Percentiles rank a stretch among this genome's conserved stretches.
Evolutionary conservation across 2,888 invertebrate species (phyloP).

Genomic region (Diaprepes abbreviatus): DNA sequence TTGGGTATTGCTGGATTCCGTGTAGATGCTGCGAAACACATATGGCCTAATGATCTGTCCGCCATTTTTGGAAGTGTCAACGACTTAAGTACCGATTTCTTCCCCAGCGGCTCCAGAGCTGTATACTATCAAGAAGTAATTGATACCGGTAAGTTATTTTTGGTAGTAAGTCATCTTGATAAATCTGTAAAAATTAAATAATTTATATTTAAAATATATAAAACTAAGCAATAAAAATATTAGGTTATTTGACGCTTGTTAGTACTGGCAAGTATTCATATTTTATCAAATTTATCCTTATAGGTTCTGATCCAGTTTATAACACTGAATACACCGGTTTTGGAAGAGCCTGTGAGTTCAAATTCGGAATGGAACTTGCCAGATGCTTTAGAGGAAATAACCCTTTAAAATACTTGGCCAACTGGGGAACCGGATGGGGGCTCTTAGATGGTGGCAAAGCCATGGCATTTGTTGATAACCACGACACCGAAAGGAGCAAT

Average conservation of each 20-base stretch:
- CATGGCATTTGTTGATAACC: constrained; percentile 63
- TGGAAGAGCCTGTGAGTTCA: constrained; percentile 84
- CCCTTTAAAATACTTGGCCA: constrained; percentile 74
- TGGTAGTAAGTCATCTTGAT: neutral
- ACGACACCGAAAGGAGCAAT: constrained; percentile 77
- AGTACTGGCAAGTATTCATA: too few species aligned
- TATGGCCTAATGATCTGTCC: constrained; percentile 72
- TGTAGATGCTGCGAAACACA: constrained; percentile 70
- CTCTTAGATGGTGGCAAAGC: constrained; percentile 68
- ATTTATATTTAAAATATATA: too few species aligned
- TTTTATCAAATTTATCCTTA: neutral
- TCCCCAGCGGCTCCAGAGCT: constrained; percentile 74
- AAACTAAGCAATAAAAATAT: too few species aligned
- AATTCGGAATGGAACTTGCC: constrained; percentile 71
- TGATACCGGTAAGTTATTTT: constrained; percentile 68
- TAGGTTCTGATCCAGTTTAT: constrained; percentile 65
- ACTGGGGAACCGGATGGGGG: constrained; percentile 75
- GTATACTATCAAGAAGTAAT: constrained; percentile 84
- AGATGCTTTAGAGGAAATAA: constrained; percentile 73
- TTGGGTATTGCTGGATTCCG: constrained; percentile 73
- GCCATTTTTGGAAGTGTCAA: constrained; percentile 70
- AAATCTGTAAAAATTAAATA: too few species aligned
- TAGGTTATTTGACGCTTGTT: too few species aligned
- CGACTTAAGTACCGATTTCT: constrained; percentile 75
- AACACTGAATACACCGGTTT: constrained; percentile 66